phyloP scores from a whole-genome alignment of 2,797 vertebrate genomes.

The Oreochromis mossambicus region DNA sequence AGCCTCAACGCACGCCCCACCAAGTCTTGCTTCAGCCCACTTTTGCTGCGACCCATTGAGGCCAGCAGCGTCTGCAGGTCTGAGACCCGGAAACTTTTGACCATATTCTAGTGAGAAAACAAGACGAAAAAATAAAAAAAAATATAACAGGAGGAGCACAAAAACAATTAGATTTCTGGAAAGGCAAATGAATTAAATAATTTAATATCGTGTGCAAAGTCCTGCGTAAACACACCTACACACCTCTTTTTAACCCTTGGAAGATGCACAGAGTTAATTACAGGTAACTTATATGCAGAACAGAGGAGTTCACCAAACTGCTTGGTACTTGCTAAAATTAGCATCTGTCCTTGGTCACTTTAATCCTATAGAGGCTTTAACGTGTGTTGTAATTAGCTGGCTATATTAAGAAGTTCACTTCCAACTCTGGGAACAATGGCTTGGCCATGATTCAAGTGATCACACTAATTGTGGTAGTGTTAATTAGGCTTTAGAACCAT shows the following conservation, averaged over 20 bases:
- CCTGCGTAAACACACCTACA: background rate
- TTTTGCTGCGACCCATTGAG: conserved; percentile 98
- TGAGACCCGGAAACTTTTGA: conserved; percentile 99
- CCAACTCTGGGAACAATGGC: background rate
- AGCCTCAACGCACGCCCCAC: conserved; percentile 92
- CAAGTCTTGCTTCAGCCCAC: conserved; percentile 96
- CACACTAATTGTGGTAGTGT: background rate
- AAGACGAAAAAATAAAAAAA: background rate
- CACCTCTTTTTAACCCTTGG: background rate
- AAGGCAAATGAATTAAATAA: background rate
- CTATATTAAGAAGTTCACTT: background rate
- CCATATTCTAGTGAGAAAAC: conserved; percentile 86
- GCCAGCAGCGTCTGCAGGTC: conserved; percentile 98
- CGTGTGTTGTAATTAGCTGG: background rate
- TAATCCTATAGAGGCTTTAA: conserved; percentile 16
- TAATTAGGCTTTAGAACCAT: background rate
- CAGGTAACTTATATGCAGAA: background rate
- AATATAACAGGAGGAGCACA: background rate
- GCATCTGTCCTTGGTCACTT: background rate
- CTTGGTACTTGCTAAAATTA: conserved; percentile 6
- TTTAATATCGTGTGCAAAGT: background rate
- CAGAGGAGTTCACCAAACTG: background rate
- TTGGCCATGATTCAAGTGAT: background rate
- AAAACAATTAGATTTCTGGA: background rate
- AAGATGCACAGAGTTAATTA: background rate